phyloP scores from a whole-genome alignment of 2,888 invertebrate genomes.

The Drosophila nr. perissopoda region DNA sequence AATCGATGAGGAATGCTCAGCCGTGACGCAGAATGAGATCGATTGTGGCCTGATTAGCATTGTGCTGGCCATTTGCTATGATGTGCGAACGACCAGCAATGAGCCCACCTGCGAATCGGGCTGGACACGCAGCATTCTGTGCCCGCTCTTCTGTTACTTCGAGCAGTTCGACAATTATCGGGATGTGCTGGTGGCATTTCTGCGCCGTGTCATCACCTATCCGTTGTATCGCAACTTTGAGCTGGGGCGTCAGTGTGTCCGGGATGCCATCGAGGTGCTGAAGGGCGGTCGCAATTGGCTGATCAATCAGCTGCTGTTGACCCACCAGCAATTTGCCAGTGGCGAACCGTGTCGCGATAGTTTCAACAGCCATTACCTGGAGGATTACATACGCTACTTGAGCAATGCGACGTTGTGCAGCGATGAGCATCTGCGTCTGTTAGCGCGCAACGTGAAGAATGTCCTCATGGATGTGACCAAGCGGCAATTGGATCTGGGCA shows the following conservation, averaged over 20 bases:
- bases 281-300: conserved; percentile 79
- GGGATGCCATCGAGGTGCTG: conserved; percentile 82
- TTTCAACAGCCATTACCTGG: conserved; percentile 79
- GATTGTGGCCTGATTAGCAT: conserved; percentile 83
- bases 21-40: conserved; percentile 64
- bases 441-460: conserved; percentile 82
- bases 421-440: conserved; percentile 70
- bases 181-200: conserved; percentile 79
- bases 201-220: conserved; percentile 82
- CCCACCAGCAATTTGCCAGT: conserved; percentile 71
- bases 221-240: conserved; percentile 84
- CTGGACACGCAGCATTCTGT: conserved; percentile 83
- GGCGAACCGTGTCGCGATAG: conserved; percentile 72
- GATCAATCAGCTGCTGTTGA: conserved; percentile 80
- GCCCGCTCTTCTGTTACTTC: conserved; percentile 81
- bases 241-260: conserved; percentile 77
- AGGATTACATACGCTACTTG: conserved; percentile 82
- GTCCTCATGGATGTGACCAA: conserved; percentile 77
- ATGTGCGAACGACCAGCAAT: conserved; percentile 81
- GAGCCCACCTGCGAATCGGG: conserved; percentile 83
- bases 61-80: conserved; percentile 83
- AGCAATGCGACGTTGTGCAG: conserved; percentile 61
- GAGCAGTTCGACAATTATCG: conserved; percentile 80
- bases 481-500: conserved; percentile 77
- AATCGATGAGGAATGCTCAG: conserved; percentile 8